Percentiles rank a stretch among this genome's conserved stretches.
Conservation (phyloP, 2,888 invertebrate genomes). For the Drosophila quasianomalipes region DNA sequence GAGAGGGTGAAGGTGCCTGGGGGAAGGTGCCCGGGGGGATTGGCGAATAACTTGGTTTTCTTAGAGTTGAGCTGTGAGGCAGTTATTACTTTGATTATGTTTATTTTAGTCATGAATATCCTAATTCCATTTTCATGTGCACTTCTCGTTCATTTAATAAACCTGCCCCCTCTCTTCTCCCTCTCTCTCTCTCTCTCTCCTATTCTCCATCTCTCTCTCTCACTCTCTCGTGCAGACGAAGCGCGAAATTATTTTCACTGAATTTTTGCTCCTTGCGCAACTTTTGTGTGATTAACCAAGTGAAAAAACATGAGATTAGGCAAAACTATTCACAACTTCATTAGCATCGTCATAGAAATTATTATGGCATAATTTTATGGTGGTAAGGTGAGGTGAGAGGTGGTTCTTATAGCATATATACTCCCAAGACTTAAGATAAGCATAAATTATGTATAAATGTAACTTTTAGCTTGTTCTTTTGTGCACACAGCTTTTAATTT, state of each 20-base stretch:
- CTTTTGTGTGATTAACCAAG: constrained; percentile 74
- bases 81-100: constrained; percentile 81
- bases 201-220: neutral
- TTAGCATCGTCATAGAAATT: constrained; percentile 25
- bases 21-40: neutral
- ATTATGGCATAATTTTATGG: neutral
- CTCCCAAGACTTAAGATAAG: neutral
- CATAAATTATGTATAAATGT: neutral
- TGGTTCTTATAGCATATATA: neutral
- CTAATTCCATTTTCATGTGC: constrained; percentile 74
- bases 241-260: constrained; percentile 70
- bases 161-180: constrained; percentile 26
- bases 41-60: neutral
- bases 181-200: neutral
- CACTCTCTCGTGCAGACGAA: constrained; percentile 19
- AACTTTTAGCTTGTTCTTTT: neutral
- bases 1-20: neutral
- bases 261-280: constrained; percentile 48
- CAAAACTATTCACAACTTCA: constrained; percentile 66
- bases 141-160: constrained; percentile 74
- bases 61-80: constrained; percentile 20
- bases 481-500: neutral
- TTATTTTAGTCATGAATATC: constrained; percentile 77
- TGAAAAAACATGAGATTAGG: constrained; percentile 77
- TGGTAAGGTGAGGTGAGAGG: constrained; percentile 38